Percentiles rank a stretch among this genome's conserved stretches.
Evolutionary conservation across 2,888 invertebrate species (phyloP).

Genomic region (Chromoteleia sp.): DNA sequence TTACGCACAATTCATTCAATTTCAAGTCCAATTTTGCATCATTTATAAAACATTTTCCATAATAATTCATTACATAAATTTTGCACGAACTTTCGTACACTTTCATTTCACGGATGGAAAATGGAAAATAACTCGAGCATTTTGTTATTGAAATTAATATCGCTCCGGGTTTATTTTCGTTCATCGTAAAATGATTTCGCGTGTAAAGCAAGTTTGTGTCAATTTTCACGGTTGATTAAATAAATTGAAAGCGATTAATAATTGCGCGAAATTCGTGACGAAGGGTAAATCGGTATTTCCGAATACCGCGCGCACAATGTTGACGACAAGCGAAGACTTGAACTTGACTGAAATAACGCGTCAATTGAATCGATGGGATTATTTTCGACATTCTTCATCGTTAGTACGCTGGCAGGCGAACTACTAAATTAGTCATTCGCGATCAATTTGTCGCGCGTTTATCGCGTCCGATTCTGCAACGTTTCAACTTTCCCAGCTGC

Average conservation of each 20-base stretch:
- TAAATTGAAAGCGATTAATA: conserved; percentile 1
- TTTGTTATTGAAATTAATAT: too few species aligned
- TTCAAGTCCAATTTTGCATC: too few species aligned
- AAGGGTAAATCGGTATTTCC: conserved; percentile 18
- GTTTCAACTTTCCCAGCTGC: conserved; percentile 36
- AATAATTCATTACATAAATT: too few species aligned
- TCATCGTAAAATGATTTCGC: not conserved
- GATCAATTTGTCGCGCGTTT: conserved; percentile 54
- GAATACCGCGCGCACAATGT: conserved; percentile 24
- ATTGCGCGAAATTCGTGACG: not conserved
- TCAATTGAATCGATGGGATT: conserved; percentile 40
- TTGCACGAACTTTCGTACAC: too few species aligned
- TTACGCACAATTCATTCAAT: too few species aligned
- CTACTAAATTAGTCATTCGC: conserved; percentile 28
- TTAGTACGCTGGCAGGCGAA: conserved; percentile 15
- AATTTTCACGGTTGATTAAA: conserved; percentile 1
- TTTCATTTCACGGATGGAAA: too few species aligned
- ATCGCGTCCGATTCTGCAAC: conserved; percentile 20
- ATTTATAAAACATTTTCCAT: too few species aligned
- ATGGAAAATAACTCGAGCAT: too few species aligned
- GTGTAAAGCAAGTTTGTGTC: not conserved
- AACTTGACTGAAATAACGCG: conserved; percentile 33
- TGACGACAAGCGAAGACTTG: conserved; percentile 36
- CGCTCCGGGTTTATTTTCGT: too few species aligned
- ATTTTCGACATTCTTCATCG: conserved; percentile 43